Base-by-base conservation (phyloP, 2,113 vertebrate genomes). In the Buteo buteo region DNA sequence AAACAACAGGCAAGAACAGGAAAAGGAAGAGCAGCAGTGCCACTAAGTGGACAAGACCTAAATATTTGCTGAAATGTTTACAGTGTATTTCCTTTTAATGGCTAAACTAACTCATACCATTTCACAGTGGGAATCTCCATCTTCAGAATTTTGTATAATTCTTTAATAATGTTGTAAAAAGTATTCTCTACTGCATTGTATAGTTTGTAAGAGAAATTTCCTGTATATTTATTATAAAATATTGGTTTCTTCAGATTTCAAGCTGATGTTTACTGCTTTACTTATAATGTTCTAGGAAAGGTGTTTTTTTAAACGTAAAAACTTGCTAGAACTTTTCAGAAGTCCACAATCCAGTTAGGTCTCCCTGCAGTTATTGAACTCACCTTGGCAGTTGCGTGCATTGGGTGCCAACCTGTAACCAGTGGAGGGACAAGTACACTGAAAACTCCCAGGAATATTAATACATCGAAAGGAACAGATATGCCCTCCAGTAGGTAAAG, bases 371-470 rank as follows among this genome's bases (percentile, higher is more conserved):
- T 8, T 26, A 2, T 2, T 17, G 7, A 24, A 40, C 98, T 91
- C 93, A 99, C 99, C 99, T 97, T 99, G 99, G 96, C 99, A 99
- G 96, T 98, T 99, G 73, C 99, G 99, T n/a, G 99, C 99, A 3
- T 99, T 99, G 83, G 98, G 78, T 6, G 99, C 98, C 91, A 99
- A 90, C 69, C 98, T 98, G 96, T 99, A 99, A 34, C 99, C 99
- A 0, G 45, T 95, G 5, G 97, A 47, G 2, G 99, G 99, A 67
- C 99, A 99, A 92, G 99, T 98, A 92, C 99, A 99, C 49, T 99
- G 99, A 98, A 99, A 99, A 94, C 99, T 99, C 16, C 99, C 99
- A 0, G 98, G 98, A 18, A 98, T 84, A 88, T 99, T 99, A 97
- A 99, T 94, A 80, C 99, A 99, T 40, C 98, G 98, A 90, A 99